Base-by-base conservation (phyloP, 53 echinoderm and acorn worm genomes). In the Henricia sp. region DNA sequence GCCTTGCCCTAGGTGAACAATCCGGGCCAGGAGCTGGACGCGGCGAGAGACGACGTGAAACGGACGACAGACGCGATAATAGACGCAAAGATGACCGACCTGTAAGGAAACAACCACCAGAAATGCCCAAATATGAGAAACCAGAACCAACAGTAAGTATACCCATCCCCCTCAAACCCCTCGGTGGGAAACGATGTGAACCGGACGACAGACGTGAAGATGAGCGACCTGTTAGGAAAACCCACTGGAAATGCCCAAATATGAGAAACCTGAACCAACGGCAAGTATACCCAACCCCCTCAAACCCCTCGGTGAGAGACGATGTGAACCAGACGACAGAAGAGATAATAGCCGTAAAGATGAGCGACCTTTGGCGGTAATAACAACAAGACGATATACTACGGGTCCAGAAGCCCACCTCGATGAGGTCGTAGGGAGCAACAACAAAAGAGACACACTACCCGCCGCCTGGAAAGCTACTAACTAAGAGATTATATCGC, bases 71-170 rank as follows among this genome's bases (percentile, higher is more conserved):
- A 14, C 51, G 78, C 27, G 72, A 71, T 57, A 68, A 77, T 8
- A 20, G 67, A 25, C 53, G 68, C 36, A 42, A 57, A 32, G 77
- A 68, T 10, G 75, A 84, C 4, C 41, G 55, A 36, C 63, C 87
- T 9, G 83, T 41, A 51, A 89, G 69, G 50, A 87, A 71, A 53
- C 66, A 67, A 44, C 87, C 90, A 11, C 34, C 74, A 46, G 75
- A 93, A 33, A 71, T 95, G 87, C 95, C 95, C 62, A 95, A 95
- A 75, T 95, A 91, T 82, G 95, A 95, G 69, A 89, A 93, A 55
- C 89, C 93, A 46, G 42, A 71, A 27, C 64, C 95, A 35, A 64
- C 68, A 52, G 95, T 95, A 84, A 83, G 85, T 42, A 32, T 36
- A 50, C 12, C 16, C 1, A 19, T 23, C 24, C 9, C 58, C 13